These are phyloP conservation scores for Drosophila littoralis DNA, from an alignment of 1,140 invertebrate genomes.

Conservation along the genomic window DNA sequence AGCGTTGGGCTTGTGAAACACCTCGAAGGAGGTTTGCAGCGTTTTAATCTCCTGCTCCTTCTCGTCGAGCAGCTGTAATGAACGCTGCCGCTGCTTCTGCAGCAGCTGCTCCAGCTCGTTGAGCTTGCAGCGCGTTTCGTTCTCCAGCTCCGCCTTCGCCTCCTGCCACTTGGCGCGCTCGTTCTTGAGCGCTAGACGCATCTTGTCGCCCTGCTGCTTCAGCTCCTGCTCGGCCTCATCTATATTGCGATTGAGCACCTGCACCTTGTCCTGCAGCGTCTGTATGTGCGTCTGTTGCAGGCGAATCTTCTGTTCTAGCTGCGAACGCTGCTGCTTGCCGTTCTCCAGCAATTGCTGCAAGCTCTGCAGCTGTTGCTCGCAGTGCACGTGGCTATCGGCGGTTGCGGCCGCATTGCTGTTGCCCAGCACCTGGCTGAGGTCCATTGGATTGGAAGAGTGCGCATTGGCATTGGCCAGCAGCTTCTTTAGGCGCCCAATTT, in stretches of 20 bases:
- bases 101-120: slow-evolving; percentile 90
- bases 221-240: slow-evolving; percentile 86
- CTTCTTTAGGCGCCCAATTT: slow-evolving; percentile 86
- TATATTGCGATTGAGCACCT: slow-evolving; percentile 87
- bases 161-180: slow-evolving; percentile 87
- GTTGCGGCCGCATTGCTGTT: slow-evolving; percentile 44
- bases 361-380: slow-evolving; percentile 85
- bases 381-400: slow-evolving; percentile 66
- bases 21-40: slow-evolving; percentile 87
- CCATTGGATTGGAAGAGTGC: slow-evolving; percentile 85
- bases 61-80: slow-evolving; percentile 90
- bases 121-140: slow-evolving; percentile 86
- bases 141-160: slow-evolving; percentile 85
- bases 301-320: slow-evolving; percentile 62
- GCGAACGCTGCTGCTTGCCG: slow-evolving; percentile 44
- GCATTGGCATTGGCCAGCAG: slow-evolving; percentile 86
- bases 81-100: slow-evolving; percentile 91
- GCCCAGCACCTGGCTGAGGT: slow-evolving; percentile 85
- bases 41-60: slow-evolving; percentile 92
- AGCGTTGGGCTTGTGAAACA: slow-evolving; percentile 77
- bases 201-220: slow-evolving; percentile 85
- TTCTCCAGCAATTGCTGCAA: slow-evolving; percentile 84
- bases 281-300: slow-evolving; percentile 86
- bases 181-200: slow-evolving; percentile 83
- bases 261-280: slow-evolving; percentile 88